Evolutionary conservation across 2,797 vertebrate species (phyloP), one percentile per base, ranked within the genome.

Genomic region (Melanotaenia pygmaea): DNA sequence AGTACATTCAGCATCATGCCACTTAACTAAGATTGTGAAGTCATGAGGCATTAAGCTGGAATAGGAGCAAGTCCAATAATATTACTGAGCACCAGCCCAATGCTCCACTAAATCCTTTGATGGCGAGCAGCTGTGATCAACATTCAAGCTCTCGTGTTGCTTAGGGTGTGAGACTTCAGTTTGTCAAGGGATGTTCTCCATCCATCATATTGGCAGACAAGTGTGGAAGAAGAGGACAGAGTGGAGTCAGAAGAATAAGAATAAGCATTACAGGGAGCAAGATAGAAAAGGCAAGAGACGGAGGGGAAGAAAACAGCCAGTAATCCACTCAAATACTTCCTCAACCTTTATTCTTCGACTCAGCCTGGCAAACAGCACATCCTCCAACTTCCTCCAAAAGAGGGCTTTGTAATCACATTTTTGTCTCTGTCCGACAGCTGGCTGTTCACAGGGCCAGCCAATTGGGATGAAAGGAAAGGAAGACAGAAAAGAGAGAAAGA

Each of bases 311-410:
- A 82, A 82, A 77, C 53, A 74, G 64, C 51, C 71, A 85, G 80
- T 85, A 89, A 92, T 91, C 89, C 89, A 91, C 88, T 91, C 88
- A 89, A 87, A 92, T 69, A 80, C 91, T 90, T 92, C 86, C 85
- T 92, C 84, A 80, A 53, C 76, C 76, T 79, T 75, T 76, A 86
- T 77, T 64, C 83, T 72, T 77, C 47, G 59, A 82, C 83, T 80
- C 83, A 65, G 85, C 70, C 82, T 89, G 90, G 89, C 88, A 88
- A 90, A 85, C 85, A 54, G 77, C 20, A 72, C 85, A 75, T 89
- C 87, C 86, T 88, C 75, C 61, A 30, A 64, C 71, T 61, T 76
- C 68, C 72, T 82, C 77, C 80, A 67, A 78, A 83, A 85, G 74
- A 82, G 30, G 72, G 69, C 80, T 90, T 87, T 89, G 85, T 86